Percentiles rank a stretch among this genome's conserved stretches.
phyloP scores from a whole-genome alignment of 2,797 vertebrate species.

The Hypotaenidia philippensis region DNA sequence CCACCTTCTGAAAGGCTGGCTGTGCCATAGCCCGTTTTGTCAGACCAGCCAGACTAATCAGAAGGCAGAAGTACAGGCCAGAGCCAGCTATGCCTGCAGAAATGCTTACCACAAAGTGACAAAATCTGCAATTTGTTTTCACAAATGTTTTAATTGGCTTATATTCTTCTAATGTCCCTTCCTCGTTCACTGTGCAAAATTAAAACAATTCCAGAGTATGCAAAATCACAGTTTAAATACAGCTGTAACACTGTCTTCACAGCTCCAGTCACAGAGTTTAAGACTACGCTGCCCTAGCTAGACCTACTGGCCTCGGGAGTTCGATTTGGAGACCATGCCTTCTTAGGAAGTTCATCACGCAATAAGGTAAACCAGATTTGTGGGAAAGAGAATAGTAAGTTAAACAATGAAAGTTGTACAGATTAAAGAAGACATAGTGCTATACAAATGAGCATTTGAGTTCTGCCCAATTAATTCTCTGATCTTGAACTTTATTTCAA shows the following conservation, averaged over 20 bases:
- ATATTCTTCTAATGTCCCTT: neutral
- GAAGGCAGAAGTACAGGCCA: neutral
- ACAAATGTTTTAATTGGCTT: neutral
- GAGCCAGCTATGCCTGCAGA: neutral
- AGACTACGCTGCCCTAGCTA: neutral
- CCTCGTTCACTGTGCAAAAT: neutral
- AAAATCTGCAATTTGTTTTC: neutral
- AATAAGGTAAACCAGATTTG: neutral
- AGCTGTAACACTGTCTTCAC: neutral
- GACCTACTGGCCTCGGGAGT: neutral
- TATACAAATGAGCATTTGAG: neutral
- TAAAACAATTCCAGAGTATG: neutral
- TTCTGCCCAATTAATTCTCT: neutral
- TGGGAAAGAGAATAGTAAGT: too few relatives aligned
- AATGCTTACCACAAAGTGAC: neutral
- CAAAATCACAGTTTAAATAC: neutral
- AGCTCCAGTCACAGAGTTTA: neutral
- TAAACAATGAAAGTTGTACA: neutral
- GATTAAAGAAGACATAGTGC: neutral
- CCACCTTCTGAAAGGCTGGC: neutral
- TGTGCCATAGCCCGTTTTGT: neutral
- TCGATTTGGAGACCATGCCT: neutral
- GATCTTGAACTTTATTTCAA: neutral
- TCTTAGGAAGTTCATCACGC: neutral
- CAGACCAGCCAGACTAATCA: neutral